Conservation (phyloP, 2,797 vertebrate species). For the Bradypodion pumilum region DNA sequence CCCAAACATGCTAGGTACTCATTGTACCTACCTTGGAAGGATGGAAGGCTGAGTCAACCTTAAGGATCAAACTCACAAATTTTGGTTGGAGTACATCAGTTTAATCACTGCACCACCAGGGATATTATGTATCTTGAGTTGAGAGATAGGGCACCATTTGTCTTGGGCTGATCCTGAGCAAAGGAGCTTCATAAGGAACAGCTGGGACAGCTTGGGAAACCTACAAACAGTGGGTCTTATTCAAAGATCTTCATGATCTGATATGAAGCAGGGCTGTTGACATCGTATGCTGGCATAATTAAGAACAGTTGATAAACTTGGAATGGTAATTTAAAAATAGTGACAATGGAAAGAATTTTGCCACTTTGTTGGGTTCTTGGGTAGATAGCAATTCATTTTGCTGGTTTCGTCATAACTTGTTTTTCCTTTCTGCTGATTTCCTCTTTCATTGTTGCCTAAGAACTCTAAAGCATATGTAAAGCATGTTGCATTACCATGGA, state of each 20-base stretch:
- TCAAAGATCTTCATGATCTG: not conserved
- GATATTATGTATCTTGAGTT: not conserved
- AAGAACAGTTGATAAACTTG: not conserved
- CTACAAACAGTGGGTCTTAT: not conserved
- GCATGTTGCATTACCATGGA: slow-evolving; percentile 42
- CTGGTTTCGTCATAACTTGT: not conserved
- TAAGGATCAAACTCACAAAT: too few relatives aligned
- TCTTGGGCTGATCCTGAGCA: not conserved
- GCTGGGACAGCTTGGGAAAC: not conserved
- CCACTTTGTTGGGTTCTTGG: not conserved
- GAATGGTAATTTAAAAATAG: not conserved
- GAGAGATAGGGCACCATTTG: not conserved
- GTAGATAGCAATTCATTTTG: not conserved
- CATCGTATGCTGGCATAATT: not conserved
- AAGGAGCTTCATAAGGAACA: not conserved
- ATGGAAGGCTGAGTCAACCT: too few relatives aligned
- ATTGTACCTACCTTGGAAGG: too few relatives aligned
- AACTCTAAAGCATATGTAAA: slow-evolving; percentile 50
- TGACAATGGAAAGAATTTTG: not conserved
- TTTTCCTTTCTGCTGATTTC: not conserved
- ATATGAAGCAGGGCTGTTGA: not conserved
- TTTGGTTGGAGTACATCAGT: too few relatives aligned
- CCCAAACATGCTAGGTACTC: too few relatives aligned
- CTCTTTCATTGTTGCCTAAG: not conserved
- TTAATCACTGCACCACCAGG: too few relatives aligned